phyloP scores from a whole-genome alignment of 1,140 invertebrate genomes.

The Limonius californicus region DNA sequence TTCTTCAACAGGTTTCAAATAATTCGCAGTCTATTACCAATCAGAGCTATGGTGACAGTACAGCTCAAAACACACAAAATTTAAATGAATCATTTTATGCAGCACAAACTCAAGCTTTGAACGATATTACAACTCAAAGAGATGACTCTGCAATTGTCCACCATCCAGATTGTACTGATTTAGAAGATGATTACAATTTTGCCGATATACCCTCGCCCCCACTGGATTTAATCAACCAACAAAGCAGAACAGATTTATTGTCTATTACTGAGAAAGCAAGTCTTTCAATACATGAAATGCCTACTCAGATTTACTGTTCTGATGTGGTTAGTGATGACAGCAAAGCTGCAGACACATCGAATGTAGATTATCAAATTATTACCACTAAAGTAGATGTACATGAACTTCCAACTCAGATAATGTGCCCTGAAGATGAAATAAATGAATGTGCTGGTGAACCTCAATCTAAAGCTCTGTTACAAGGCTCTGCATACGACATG shows the following conservation, averaged over 20 bases:
- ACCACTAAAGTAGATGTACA: not conserved
- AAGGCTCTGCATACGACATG: not conserved
- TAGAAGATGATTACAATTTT: not conserved
- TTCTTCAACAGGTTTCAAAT: too few relatives aligned
- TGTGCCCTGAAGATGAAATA: not conserved
- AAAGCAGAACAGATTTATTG: not conserved
- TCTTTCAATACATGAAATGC: too few relatives aligned
- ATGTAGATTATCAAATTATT: not conserved
- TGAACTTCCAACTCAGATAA: slow-evolving; percentile 1
- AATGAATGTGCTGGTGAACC: not conserved
- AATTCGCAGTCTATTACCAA: too few relatives aligned
- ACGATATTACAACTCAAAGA: not conserved
- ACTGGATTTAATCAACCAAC: not conserved
- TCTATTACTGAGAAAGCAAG: too few relatives aligned
- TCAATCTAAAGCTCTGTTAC: not conserved
- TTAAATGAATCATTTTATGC: slow-evolving; percentile 21
- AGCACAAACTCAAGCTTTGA: not conserved
- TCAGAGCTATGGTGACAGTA: too few relatives aligned
- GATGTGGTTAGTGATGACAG: not conserved
- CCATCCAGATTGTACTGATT: not conserved
- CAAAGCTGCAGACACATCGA: not conserved
- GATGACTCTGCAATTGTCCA: not conserved
- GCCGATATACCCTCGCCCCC: not conserved
- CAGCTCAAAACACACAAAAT: slow-evolving; percentile 28
- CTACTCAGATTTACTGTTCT: not conserved